Percentiles rank a stretch among this genome's conserved stretches.
phyloP scores from a whole-genome alignment of 2,888 invertebrate genomes.

The Cecidostiba fungosa region DNA sequence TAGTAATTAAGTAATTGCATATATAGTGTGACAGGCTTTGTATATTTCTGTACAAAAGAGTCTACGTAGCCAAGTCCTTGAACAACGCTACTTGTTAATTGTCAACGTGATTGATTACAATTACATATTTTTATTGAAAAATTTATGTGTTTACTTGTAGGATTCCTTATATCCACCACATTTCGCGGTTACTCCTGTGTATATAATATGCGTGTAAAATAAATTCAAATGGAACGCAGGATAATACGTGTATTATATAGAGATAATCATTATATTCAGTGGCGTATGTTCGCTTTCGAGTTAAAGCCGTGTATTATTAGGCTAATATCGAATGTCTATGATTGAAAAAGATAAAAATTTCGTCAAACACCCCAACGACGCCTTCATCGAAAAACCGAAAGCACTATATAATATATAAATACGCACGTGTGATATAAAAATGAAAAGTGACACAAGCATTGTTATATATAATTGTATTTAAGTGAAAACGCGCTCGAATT shows the following conservation, averaged over 20 bases:
- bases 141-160: background rate
- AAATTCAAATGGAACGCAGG: background rate
- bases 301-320: background rate
- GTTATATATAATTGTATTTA: too few relatives aligned
- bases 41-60: background rate
- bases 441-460: too few relatives aligned
- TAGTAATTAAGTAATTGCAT: constrained; percentile 27
- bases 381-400: constrained; percentile 69
- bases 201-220: background rate
- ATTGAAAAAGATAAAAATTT: constrained; percentile 30
- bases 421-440: too few relatives aligned
- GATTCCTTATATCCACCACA: constrained; percentile 40
- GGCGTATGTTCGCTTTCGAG: too few relatives aligned
- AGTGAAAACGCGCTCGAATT: constrained; percentile 66
- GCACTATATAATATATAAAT: constrained; percentile 65
- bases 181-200: constrained; percentile 41
- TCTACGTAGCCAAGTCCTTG: background rate
- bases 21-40: constrained; percentile 21
- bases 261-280: too few relatives aligned
- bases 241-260: background rate
- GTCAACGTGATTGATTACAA: constrained; percentile 42
- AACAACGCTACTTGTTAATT: background rate
- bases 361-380: constrained; percentile 23
- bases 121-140: constrained; percentile 34
- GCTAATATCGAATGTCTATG: background rate